phyloP scores from a whole-genome alignment of 1,140 invertebrate species.

The Phymorhynchus buccinoides region DNA sequence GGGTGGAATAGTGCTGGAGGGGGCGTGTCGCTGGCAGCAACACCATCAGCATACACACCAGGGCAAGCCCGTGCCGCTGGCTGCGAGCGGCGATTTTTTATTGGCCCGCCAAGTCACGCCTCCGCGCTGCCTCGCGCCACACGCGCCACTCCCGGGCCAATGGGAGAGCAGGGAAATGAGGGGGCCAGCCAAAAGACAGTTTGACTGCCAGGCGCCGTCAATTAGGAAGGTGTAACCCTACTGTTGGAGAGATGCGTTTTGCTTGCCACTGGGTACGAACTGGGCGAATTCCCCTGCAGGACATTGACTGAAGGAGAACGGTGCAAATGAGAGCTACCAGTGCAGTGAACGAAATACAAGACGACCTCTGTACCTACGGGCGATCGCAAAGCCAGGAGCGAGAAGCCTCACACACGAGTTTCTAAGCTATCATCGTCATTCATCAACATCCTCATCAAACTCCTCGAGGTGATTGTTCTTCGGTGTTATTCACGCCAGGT shows the following conservation, averaged over 20 bases:
- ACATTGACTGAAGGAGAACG: constrained; percentile 14
- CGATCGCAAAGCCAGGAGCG: neutral
- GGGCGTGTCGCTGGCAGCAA: constrained; percentile 27
- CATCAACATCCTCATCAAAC: too few relatives aligned
- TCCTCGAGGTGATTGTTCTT: too few relatives aligned
- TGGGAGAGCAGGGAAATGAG: constrained; percentile 23
- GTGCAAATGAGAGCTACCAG: neutral
- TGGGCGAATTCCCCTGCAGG: constrained; percentile 33
- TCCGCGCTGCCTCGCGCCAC: neutral
- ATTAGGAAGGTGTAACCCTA: constrained; percentile 54
- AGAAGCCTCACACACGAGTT: too few relatives aligned
- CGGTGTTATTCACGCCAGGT: too few relatives aligned
- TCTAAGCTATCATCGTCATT: too few relatives aligned
- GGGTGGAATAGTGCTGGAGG: neutral
- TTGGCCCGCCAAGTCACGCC: constrained; percentile 26
- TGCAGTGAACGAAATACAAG: neutral
- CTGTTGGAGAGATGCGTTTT: constrained; percentile 53
- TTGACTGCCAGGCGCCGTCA: constrained; percentile 54
- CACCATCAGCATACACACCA: constrained; percentile 22
- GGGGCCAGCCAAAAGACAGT: constrained; percentile 48
- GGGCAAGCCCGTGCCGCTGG: neutral
- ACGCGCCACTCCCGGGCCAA: constrained; percentile 24
- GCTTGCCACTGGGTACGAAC: constrained; percentile 39
- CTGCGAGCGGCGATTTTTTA: constrained; percentile 11
- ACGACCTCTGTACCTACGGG: neutral